Evolutionary conservation across 2,113 vertebrate species (phyloP), one percentile per base, ranked within the genome.

Genomic region (Antechinus stuartii): DNA sequence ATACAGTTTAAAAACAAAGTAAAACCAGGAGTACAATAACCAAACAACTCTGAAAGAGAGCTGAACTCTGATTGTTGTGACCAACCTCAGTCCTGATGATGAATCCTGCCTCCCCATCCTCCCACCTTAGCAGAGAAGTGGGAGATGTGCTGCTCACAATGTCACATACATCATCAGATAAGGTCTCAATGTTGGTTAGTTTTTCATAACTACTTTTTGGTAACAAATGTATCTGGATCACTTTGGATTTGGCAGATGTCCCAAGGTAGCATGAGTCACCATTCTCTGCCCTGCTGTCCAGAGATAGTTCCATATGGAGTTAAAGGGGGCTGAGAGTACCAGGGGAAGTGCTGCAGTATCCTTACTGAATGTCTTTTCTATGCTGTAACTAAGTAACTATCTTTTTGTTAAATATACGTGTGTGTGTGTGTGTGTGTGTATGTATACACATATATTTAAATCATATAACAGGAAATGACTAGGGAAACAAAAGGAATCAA

Each of bases 271-370:
- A 84, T 84, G 68, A 84, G 68, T 84, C 68, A 42, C n/a, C n/a
- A 42, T 42, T 84, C 68, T 10, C 68, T 84, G 68, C 68, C n/a
- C 68, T 84, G n/a, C n/a, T 84, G 68, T 84, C 35, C 68, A 84
- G n/a, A 84, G 68, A n/a, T n/a, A 84, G 68, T 42, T 84, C n/a
- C 68, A 84, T 84, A 84, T 84, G 68, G 68, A 84, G 68, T 84
- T 42, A n/a, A 76, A 16, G 61, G 61, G 4, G 61, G 61, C 61
- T 76, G 61, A 76, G 61, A 76, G 14, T 76, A n/a, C 35, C 61
- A 19, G 7, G 61, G 16, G 22, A 84, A 84, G 68, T 23, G n/a
- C 19, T 84, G 68, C 68, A 84, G 68, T 42, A 84, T 84, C n/a
- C n/a, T 84, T 84, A 23, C 7, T 84, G 16, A 76, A 42, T 84